phyloP scores from a whole-genome alignment of 1,140 invertebrate genomes.

The Brachionus koreanus region DNA sequence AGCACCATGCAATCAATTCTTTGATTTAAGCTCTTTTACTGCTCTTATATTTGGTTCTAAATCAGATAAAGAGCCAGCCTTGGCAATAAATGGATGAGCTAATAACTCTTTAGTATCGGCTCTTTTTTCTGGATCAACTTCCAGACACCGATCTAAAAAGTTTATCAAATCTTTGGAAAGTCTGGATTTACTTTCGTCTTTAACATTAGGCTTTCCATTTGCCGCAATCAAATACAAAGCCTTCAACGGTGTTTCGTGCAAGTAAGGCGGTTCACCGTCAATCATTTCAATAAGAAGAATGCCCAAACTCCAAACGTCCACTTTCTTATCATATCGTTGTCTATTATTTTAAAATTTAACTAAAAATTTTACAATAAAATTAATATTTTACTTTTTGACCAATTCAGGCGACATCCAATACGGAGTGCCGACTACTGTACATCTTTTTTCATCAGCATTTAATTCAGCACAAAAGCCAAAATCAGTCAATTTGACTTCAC shows the following conservation, averaged over 20 bases:
- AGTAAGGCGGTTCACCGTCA: conserved; percentile 58
- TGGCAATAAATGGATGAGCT: conserved; percentile 32
- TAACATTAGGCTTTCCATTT: conserved; percentile 56
- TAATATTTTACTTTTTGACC: conserved; percentile 46
- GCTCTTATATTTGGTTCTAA: conserved; percentile 23
- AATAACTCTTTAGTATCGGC: conserved; percentile 32
- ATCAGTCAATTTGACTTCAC: conserved; percentile 57
- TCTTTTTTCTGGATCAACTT: conserved; percentile 44
- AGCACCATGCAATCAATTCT: not conserved
- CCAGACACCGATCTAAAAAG: conserved; percentile 43
- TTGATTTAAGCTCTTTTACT: conserved; percentile 43
- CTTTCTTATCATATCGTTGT: conserved; percentile 58
- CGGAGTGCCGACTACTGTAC: conserved; percentile 59
- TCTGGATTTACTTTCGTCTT: conserved; percentile 14
- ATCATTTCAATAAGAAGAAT: conserved; percentile 60
- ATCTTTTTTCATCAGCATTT: conserved; percentile 51
- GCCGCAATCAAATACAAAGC: conserved; percentile 52
- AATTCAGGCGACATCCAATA: conserved; percentile 59
- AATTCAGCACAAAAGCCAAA: conserved; percentile 60
- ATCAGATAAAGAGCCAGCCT: not conserved
- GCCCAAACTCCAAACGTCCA: conserved; percentile 58
- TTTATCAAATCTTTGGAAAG: conserved; percentile 13
- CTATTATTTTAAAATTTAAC: not conserved
- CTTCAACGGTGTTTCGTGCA: conserved; percentile 57
- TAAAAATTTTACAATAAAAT: not conserved